These are phyloP conservation scores for Cyclophora albipunctata DNA, from an alignment of 2,888 invertebrate species.

Conservation along the genomic window DNA sequence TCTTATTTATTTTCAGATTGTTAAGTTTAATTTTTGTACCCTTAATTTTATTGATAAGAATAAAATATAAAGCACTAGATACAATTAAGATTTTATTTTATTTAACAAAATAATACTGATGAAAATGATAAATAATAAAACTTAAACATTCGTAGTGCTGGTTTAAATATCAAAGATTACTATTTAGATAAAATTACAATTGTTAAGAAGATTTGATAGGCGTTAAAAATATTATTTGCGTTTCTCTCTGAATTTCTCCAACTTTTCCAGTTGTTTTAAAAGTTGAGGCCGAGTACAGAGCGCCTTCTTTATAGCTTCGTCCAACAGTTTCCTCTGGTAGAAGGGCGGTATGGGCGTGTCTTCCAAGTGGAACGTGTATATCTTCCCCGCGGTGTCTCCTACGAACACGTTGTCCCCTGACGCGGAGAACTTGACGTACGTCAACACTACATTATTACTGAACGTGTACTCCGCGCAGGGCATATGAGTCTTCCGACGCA, in stretches of 20 bases:
- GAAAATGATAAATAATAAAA: too few relatives aligned
- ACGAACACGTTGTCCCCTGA: constrained; percentile 82
- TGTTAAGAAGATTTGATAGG: too few relatives aligned
- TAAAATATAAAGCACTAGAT: constrained; percentile 9
- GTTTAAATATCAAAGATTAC: too few relatives aligned
- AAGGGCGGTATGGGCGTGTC: constrained; percentile 85
- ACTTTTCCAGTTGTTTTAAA: constrained; percentile 75
- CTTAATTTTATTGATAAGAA: constrained; percentile 15
- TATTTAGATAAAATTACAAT: too few relatives aligned
- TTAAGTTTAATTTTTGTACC: constrained; percentile 23
- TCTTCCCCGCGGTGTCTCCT: constrained; percentile 79
- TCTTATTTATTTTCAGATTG: constrained; percentile 15
- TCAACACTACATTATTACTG: constrained; percentile 57
- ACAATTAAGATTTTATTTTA: too few relatives aligned
- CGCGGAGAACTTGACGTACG: constrained; percentile 77
- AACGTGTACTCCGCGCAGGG: constrained; percentile 78
- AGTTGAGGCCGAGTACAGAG: constrained; percentile 78
- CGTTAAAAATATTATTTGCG: too few relatives aligned
- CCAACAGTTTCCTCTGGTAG: constrained; percentile 79
- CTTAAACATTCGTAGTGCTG: too few relatives aligned
- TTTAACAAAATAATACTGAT: too few relatives aligned
- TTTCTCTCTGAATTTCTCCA: constrained; percentile 47
- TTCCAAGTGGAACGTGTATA: constrained; percentile 81
- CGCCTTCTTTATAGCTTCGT: constrained; percentile 77
- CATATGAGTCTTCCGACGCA: constrained; percentile 81